Conservation (phyloP, 1,140 invertebrate genomes). For the Drosophila melanica region DNA sequence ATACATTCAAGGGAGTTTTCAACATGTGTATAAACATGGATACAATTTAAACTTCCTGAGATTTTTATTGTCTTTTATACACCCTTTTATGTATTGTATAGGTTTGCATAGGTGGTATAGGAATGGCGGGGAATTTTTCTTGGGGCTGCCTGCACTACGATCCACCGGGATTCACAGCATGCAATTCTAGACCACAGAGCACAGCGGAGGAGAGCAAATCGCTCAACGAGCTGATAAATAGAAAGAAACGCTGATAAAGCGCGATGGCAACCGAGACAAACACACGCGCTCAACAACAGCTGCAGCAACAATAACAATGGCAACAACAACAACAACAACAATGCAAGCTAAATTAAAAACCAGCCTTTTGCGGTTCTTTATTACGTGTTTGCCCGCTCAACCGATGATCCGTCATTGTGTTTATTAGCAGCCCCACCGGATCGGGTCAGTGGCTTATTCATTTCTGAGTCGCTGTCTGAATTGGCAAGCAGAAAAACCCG, state of each 20-base stretch:
- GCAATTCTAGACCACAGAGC: slow-evolving; percentile 2
- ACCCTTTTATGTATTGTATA: slow-evolving; percentile 1
- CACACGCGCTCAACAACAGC: background rate
- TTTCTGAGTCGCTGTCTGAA: slow-evolving; percentile 1
- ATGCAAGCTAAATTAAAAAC: slow-evolving; percentile 5
- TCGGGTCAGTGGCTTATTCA: slow-evolving; percentile 5
- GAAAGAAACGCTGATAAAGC: slow-evolving; percentile 6
- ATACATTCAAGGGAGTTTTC: background rate
- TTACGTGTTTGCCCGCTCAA: background rate
- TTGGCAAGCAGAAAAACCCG: slow-evolving; percentile 8
- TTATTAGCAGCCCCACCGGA: background rate
- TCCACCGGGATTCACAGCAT: slow-evolving; percentile 9
- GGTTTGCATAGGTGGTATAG: background rate
- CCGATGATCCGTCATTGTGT: slow-evolving; percentile 7
- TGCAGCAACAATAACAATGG: background rate
- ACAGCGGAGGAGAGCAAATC: slow-evolving; percentile 1
- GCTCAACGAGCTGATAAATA: background rate
- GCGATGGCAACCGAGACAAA: slow-evolving; percentile 1
- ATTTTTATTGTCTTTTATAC: slow-evolving; percentile 4
- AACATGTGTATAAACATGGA: background rate
- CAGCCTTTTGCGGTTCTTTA: background rate
- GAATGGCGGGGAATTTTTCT: slow-evolving; percentile 1
- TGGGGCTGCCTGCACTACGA: background rate
- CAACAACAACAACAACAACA: background rate
- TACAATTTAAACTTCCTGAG: background rate